phyloP scores from a whole-genome alignment of 2,113 vertebrate genomes.

The Nipponia nippon region DNA sequence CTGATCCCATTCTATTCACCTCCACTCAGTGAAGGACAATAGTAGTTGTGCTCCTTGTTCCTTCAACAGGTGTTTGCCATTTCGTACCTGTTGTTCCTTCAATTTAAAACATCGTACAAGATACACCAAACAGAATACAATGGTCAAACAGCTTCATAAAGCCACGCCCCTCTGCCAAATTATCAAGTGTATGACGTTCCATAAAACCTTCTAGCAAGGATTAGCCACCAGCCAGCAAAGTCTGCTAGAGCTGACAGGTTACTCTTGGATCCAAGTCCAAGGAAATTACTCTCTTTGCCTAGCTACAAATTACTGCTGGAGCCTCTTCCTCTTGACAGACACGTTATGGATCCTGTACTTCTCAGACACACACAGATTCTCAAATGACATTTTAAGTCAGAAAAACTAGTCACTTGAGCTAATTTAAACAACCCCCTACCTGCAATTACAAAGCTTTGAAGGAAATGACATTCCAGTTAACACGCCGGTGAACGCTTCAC shows the following conservation, averaged over 20 bases:
- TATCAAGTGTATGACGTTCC: background rate
- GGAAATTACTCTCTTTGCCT: background rate
- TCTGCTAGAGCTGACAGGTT: background rate
- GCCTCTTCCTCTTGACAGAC: background rate
- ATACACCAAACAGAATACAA: background rate
- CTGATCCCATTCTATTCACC: background rate
- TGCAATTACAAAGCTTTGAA: background rate
- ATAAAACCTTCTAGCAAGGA: background rate
- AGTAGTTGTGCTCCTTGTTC: background rate
- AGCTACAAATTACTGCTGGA: background rate
- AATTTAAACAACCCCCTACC: background rate
- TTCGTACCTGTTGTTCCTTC: background rate
- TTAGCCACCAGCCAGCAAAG: background rate
- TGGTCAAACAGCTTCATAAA: background rate
- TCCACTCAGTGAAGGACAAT: background rate
- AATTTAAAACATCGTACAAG: background rate
- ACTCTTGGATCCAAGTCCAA: background rate
- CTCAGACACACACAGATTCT: background rate
- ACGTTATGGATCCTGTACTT: fast-evolving
- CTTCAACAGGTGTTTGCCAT: fast-evolving
- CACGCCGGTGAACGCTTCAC: fast-evolving
- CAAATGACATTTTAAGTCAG: background rate
- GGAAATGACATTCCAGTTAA: background rate
- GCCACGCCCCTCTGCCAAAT: background rate
- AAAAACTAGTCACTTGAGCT: background rate